Evolutionary conservation across 2,113 vertebrate genomes (phyloP).

Genomic region (Potamarius usumacintae): DNA sequence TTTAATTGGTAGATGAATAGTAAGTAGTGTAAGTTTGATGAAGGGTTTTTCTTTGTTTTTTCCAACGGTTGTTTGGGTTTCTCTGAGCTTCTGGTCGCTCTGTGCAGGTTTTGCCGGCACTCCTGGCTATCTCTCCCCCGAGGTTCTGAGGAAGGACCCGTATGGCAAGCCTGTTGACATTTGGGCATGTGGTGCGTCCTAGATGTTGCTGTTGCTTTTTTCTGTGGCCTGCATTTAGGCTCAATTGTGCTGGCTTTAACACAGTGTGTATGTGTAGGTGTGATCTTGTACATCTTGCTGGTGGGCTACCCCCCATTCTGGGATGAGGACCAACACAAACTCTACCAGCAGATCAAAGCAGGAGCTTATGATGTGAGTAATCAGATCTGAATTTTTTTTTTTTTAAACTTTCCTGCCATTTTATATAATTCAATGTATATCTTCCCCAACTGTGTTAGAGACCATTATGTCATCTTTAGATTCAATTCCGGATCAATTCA

Average conservation of each 20-base stretch:
- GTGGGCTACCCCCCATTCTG: constrained; percentile 99
- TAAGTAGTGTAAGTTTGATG: neutral
- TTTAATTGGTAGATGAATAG: neutral
- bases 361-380: constrained; percentile 95
- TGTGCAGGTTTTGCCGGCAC: constrained; percentile 94
- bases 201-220: neutral
- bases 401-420: neutral
- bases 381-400: neutral
- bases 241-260: neutral
- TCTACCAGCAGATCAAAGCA: constrained; percentile 99
- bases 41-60: neutral
- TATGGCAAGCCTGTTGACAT: constrained; percentile 99
- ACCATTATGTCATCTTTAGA: neutral
- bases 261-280: constrained; percentile 72
- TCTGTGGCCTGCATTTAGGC: no score
- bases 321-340: constrained; percentile 99
- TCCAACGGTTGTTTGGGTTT: neutral
- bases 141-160: constrained; percentile 98
- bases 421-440: neutral
- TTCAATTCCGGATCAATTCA: neutral
- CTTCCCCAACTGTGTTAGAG: neutral
- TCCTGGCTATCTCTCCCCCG: constrained; percentile 95
- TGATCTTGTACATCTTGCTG: constrained; percentile 97
- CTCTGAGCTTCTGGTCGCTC: neutral
- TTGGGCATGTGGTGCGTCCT: constrained; percentile 96